Conservation (phyloP, 2,888 invertebrate species). For the Lasius fuliginosus region DNA sequence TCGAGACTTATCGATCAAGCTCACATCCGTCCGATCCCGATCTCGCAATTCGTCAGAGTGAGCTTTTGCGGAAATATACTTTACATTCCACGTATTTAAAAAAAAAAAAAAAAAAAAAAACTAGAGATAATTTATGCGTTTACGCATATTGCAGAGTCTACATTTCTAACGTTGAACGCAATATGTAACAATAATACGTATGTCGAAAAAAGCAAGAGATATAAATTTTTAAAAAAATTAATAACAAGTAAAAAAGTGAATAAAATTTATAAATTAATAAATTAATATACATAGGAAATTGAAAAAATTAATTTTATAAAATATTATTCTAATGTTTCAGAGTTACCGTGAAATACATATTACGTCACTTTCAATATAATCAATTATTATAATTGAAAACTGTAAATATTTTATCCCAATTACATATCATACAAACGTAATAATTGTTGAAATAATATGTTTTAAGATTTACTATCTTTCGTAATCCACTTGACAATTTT, state of each 20-base stretch:
- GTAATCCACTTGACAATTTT: constrained; percentile 19
- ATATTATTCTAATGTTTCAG: not conserved
- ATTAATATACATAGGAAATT: not conserved
- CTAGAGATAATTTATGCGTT: not conserved
- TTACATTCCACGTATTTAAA: not conserved
- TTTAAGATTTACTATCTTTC: not conserved
- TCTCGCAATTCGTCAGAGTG: not conserved
- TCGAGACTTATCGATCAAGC: constrained; percentile 36
- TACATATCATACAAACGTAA: not conserved
- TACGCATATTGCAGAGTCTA: not conserved
- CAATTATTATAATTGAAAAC: not conserved
- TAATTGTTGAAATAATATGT: not conserved
- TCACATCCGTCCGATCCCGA: constrained; percentile 10
- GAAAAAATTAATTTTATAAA: not conserved
- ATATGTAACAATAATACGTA: not conserved
- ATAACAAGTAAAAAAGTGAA: not conserved
- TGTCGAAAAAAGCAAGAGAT: not conserved
- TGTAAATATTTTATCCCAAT: not conserved
- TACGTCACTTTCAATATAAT: not conserved
- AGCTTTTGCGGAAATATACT: not conserved
- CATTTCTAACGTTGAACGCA: no score
- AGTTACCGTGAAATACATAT: not conserved
- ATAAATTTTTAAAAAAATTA: not conserved
- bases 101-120: not conserved
- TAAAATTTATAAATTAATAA: not conserved